Evolutionary conservation across 2,113 vertebrate species (phyloP), one percentile per base, ranked within the genome.

Genomic region (Tor tambroides): DNA sequence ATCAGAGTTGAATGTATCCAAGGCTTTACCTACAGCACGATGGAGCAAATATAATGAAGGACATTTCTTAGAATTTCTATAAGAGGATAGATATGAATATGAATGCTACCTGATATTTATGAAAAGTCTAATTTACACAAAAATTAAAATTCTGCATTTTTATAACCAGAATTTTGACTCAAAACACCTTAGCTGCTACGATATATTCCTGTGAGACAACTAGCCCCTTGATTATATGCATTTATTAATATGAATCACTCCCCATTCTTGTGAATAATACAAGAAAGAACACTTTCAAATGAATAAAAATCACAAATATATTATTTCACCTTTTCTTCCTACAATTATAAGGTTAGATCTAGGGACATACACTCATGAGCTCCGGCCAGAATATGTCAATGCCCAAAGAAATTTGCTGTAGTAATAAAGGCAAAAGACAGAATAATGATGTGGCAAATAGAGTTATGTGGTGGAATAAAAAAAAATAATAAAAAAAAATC

Each of bases 391-490:
- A 74, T 41, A 77, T n/a, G 14, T 80, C 65, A 72, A 8, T 51
- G 30, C 46, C 54, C 10, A n/a, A 59, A n/a, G 15, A 83, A 23
- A 84, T 63, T 46, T 87, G 38, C 38, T 71, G 30, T 21, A 43
- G 54, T 23, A 59, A 59, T 59, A 56, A 65, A 63, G 19, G 12
- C n/a, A 49, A 43, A 83, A 83, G 59, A 65, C n/a, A 81, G n/a
- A 81, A 46, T 46, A 81, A 65, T 43, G 7, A 28, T 46, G 38
- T 65, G 38, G 41, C 14, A 65, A 65, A 63, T 11, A 30, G 59
- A 88, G 80, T 41, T 41, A 63, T 32, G 54, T 4, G 14, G 43
- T 6, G 7, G 46, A 88, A 71, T 78, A 74, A 83, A 86, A 86
- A 43, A 43, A 43, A 12, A 35, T 32, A 21, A 71, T 78, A 74